Evolutionary conservation across 2,888 invertebrate species (phyloP).

Genomic region (Embidobia sp.): DNA sequence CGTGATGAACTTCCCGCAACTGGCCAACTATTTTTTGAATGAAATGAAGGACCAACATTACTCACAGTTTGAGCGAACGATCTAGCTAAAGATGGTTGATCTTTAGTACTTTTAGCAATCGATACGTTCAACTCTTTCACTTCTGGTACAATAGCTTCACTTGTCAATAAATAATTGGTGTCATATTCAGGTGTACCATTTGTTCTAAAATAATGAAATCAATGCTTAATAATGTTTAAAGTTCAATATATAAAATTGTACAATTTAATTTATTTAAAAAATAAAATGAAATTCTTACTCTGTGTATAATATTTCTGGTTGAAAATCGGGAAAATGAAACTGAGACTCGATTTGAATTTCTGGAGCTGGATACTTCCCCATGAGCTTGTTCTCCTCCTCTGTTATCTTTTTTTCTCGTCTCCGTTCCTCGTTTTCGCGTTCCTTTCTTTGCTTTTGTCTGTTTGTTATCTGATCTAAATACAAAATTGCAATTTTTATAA

Average conservation of each 20-base stretch:
- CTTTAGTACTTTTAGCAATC: not conserved
- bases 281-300: conserved; percentile 33
- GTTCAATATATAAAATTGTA: not conserved
- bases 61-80: conserved; percentile 52
- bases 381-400: conserved; percentile 87
- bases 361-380: conserved; percentile 86
- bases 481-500: too few species aligned
- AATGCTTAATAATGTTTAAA: too few species aligned
- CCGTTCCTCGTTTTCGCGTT: conserved; percentile 89
- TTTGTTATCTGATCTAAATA: conserved; percentile 87
- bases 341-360: conserved; percentile 86
- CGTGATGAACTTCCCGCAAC: conserved; percentile 26
- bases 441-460: conserved; percentile 87
- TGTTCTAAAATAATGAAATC: conserved; percentile 15
- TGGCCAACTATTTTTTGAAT: conserved; percentile 24
- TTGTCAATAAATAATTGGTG: not conserved
- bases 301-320: conserved; percentile 38
- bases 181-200: conserved; percentile 21
- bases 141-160: not conserved
- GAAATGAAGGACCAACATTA: not conserved
- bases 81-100: conserved; percentile 26
- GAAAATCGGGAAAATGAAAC: conserved; percentile 49
- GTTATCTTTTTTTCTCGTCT: conserved; percentile 90
- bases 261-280: not conserved
- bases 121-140: not conserved